phyloP scores from a whole-genome alignment of 2,113 vertebrate genomes.

The Cyphomyrus discorhynchus region DNA sequence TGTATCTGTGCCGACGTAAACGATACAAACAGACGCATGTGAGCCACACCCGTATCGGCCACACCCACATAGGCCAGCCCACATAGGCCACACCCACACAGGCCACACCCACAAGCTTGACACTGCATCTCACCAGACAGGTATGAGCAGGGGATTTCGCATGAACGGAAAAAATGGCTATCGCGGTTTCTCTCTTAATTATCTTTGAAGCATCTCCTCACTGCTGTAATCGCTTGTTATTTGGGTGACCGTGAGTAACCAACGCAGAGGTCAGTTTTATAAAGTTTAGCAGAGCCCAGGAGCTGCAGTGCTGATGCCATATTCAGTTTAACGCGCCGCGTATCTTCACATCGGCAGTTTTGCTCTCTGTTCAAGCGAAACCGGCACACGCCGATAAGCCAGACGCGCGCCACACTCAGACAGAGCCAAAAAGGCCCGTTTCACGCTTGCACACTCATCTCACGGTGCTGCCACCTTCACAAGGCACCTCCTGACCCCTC shows the following conservation, averaged over 20 bases:
- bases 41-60: neutral
- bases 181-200: neutral
- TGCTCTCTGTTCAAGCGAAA: neutral
- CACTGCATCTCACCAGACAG: neutral
- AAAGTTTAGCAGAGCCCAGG: neutral
- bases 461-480: neutral
- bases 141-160: neutral
- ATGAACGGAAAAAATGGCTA: neutral
- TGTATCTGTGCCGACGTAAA: neutral
- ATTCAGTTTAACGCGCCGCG: neutral
- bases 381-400: neutral
- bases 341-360: neutral
- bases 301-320: neutral
- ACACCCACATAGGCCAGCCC: neutral
- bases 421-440: neutral
- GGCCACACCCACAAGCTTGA: neutral
- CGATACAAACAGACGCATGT: neutral
- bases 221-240: neutral
- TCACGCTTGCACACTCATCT: neutral
- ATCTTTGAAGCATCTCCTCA: neutral
- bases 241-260: neutral
- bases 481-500: neutral
- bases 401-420: neutral
- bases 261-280: neutral
- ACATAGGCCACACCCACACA: neutral